Base-by-base conservation (phyloP, 2,797 vertebrate genomes). In the Coregonus sp. region DNA sequence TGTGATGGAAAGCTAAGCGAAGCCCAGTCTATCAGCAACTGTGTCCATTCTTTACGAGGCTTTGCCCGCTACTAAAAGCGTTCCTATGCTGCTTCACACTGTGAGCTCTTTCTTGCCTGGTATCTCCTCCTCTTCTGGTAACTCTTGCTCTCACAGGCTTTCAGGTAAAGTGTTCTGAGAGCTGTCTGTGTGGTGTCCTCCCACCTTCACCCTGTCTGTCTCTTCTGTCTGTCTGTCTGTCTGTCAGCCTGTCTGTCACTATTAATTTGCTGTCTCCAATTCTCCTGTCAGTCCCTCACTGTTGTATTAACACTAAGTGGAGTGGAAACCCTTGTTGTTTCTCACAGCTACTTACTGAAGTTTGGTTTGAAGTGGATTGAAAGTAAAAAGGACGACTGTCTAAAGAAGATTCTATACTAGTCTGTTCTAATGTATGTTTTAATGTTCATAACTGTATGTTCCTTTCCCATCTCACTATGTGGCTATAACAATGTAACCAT, bases 11-110 rank as follows among this genome's bases (percentile, higher is more conserved):
- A 99, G 98, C 98, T 93, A 99, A 98, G 95, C 95, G 98, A 96
- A 99, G 98, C 95, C 95, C 97, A 98, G 92, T 99, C 98, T 95
- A 97, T 99, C 97, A 97, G 96, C 98, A 99, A 97, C 96, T 99
- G 98, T 97, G 97, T 95, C 79, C 97, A 98, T 91, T 91, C 98
- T 99, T 76, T 98, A 94, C 94, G 98, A 99, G 95, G 95, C 95
- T 97, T 96, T 99, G 91, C 96, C 98, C 89, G 88, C 96, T 91
- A 94, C 98, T 97, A 98, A 98, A 97, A 99, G 98, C 86, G 96
- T 98, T 80, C 98, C 97, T 92, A 96, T 98, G 94, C 97, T 99
- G 90, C 97, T 98, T 89, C 97, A 99, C 94, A 98, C 96, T 98
- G 95, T 98, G 95, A 98, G 95, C 96, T 96, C 96, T 96, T 93